Base-by-base conservation (phyloP, 2,888 invertebrate species). In the Lutraria lutraria region DNA sequence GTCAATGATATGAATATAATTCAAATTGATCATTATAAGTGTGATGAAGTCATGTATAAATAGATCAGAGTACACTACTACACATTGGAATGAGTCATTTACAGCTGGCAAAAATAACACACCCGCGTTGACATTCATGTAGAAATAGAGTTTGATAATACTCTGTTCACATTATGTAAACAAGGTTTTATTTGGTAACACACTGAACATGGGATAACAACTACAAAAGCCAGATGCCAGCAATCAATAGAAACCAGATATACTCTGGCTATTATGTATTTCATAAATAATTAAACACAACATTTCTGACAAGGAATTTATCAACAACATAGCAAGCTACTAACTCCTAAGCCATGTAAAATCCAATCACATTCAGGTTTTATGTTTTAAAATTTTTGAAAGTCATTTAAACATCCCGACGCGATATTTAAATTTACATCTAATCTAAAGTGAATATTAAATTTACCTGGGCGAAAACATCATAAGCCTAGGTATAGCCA, bases 381-480 rank as follows among this genome's bases (percentile, higher is more conserved):
- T 68, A 13, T 12, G 25, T 43, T 43, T 25, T 25, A 68, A 25
- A 68, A 68, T 25, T n/a, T n/a, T 10, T 68, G n/a, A 43, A 43
- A 4, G 43, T 43, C 25, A 68, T n/a, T 6, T 68, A 25, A 25
- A 68, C 25, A 68, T 25, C 12, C 25, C n/a, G 25, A 68, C 25
- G 25, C 8, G 25, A 68, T 25, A 12, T 68, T 68, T 25, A 68
- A 68, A 10, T 89, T 84, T 76, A 88, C 80, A 80, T 83, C 85
- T 4, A 43, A 88, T 85, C 85, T 85, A 85, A 85, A 81, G 63
- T 54, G 25, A 8, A 53, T 72, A 31, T 76, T 19, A 76, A 21
- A 29, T 83, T 89, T 91, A 94, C 94, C 94, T 94, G 89, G 94
- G 93, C 10, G 94, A 94, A 83, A 94, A 88, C 83, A 94, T 90